A percentile compares a stretch with the other conserved stretches of the same genome.
These are phyloP conservation scores for Chromobotia macracanthus DNA, from an alignment of 2,797 vertebrate genomes.

Conservation along the genomic window DNA sequence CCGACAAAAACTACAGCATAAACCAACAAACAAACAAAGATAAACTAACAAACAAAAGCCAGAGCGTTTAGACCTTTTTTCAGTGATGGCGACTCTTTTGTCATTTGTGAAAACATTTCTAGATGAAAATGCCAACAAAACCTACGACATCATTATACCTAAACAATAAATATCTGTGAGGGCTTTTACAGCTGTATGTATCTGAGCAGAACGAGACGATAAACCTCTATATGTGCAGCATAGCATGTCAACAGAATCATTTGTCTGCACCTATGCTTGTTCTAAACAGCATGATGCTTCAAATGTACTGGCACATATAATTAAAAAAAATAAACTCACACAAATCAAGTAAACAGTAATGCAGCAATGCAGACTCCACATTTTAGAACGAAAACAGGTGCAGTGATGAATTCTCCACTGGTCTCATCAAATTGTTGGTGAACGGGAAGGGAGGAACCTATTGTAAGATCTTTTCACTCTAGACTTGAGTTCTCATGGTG, in stretches of 20 bases:
- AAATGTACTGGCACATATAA: constrained; percentile 60
- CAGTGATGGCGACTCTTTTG: constrained; percentile 42
- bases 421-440: constrained; percentile 32
- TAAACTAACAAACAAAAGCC: constrained; percentile 14
- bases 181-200: constrained; percentile 51
- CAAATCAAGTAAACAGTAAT: constrained; percentile 50
- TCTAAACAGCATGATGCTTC: constrained; percentile 57
- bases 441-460: constrained; percentile 18
- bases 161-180: constrained; percentile 65
- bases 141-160: constrained; percentile 62
- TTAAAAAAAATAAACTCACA: constrained; percentile 38
- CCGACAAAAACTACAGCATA: constrained; percentile 47
- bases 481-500: constrained; percentile 65
- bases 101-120: constrained; percentile 46
- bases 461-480: constrained; percentile 26
- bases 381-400: constrained; percentile 54
- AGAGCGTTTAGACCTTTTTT: constrained; percentile 44
- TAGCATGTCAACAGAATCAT: constrained; percentile 54
- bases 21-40: constrained; percentile 29
- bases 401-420: constrained; percentile 42
- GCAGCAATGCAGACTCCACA: constrained; percentile 44
- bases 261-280: constrained; percentile 51
- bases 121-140: constrained; percentile 62
- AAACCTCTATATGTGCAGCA: constrained; percentile 52
- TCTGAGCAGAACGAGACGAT: constrained; percentile 57